Evolutionary conservation across 2,888 invertebrate genomes (phyloP), one percentile per base, ranked within the genome.

Genomic region (Diarsia mendica): DNA sequence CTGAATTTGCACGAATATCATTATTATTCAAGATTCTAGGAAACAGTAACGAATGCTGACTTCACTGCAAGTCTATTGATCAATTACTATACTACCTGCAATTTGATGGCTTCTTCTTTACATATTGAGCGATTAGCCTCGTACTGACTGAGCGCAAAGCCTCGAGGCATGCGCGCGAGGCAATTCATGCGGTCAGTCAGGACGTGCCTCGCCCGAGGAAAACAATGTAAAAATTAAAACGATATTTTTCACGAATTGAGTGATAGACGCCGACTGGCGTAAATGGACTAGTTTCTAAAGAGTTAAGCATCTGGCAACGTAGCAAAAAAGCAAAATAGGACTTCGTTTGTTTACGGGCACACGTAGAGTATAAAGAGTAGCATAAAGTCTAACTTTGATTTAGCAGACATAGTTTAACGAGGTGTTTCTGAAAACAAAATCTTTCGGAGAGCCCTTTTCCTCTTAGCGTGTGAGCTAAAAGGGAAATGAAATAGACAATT

Each of bases 401-500:
- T 60, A 60, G 28, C 18, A 18, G 18, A 28, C 28, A 58, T 18
- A 58, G 58, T 58, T 28, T 60, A 33, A 18, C 33, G 33, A 60
- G 60, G 33, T 33, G 60, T 60, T 60, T 33, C 1, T 15, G 2
- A 33, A 18, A 76, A 49, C 49, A n/a, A 49, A 49, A 75, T 51
- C n/a, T 66, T 75, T 75, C 18, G 39, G 13, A 9, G 5, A 44
- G 73, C 9, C 58, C n/a, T n/a, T 39, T 44, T 63, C 48, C 15
- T 18, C n/a, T 63, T 48, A 15, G 5, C 18, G 28, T 58, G 18
- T 67, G 11, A 15, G 15, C 33, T 13, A 75, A 51, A 61, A 33
- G 46, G 23, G n/a, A 68, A 68, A 76, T 61, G 48, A 51, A 68
- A 77, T 61, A 61, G 60, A 39, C 77, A 39, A 61, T 53, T 68